Evolutionary conservation across 2,888 invertebrate genomes (phyloP).

Genomic region (Sussaba pulchella): DNA sequence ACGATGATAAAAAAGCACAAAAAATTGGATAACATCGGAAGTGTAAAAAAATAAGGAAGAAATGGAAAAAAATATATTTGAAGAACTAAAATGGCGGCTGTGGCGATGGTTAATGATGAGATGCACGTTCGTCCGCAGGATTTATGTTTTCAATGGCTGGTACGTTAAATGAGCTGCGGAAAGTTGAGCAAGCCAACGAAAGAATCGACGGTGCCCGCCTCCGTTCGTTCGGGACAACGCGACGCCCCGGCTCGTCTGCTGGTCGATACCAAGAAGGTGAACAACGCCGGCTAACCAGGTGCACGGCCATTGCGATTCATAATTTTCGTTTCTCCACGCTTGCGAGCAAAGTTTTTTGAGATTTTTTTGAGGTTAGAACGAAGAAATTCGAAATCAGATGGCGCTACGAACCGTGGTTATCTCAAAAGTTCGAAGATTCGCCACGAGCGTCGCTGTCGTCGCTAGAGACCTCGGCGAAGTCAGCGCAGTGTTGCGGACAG

Average conservation of each 20-base stretch:
- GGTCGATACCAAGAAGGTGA: conserved; percentile 67
- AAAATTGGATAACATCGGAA: no score
- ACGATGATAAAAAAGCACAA: background rate
- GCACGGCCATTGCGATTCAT: conserved; percentile 26
- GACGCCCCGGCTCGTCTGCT: conserved; percentile 18
- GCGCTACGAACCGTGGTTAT: no score
- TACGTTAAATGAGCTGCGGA: conserved; percentile 11
- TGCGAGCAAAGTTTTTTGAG: background rate
- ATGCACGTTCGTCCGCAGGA: no score
- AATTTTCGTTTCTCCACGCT: conserved; percentile 11
- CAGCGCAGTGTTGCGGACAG: no score
- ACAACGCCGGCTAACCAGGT: conserved; percentile 46
- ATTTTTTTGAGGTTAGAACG: no score
- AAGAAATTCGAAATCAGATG: no score
- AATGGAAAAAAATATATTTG: background rate
- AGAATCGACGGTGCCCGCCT: conserved; percentile 18
- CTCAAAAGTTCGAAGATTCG: no score
- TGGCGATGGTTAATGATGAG: conserved; percentile 13
- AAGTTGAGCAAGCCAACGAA: background rate
- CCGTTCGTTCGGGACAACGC: conserved; percentile 23
- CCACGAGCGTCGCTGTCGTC: no score
- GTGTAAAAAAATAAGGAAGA: conserved; percentile 8
- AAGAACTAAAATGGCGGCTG: background rate
- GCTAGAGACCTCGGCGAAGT: no score
- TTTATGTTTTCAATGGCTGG: no score